phyloP scores from a whole-genome alignment of 2,888 invertebrate species.

The Odontomyia ornata region DNA sequence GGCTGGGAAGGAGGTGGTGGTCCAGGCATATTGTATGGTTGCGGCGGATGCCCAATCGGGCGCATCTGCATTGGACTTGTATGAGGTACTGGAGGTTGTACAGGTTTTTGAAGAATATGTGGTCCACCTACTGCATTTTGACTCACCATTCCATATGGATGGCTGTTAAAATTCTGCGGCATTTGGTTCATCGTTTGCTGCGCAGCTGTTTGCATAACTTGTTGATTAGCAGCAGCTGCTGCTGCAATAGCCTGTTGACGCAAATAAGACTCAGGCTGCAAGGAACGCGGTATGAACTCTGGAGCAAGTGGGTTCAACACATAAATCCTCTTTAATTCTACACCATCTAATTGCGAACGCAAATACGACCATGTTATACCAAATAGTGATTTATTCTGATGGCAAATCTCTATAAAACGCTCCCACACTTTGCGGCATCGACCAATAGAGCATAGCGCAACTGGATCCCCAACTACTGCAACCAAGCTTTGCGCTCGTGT shows the following conservation, averaged over 20 bases:
- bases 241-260: slow-evolving; percentile 60
- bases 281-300: slow-evolving; percentile 77
- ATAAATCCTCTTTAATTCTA: slow-evolving; percentile 78
- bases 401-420: slow-evolving; percentile 76
- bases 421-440: slow-evolving; percentile 85
- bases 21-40: slow-evolving; percentile 56
- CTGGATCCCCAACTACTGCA: slow-evolving; percentile 85
- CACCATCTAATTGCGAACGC: slow-evolving; percentile 74
- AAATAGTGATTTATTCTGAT: slow-evolving; percentile 74
- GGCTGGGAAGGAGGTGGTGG: slow-evolving; percentile 47
- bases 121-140: slow-evolving; percentile 53
- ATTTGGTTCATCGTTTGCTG: slow-evolving; percentile 54
- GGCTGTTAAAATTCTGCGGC: slow-evolving; percentile 51
- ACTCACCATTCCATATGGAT: slow-evolving; percentile 57
- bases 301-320: slow-evolving; percentile 84
- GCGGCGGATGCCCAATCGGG: slow-evolving; percentile 51
- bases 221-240: slow-evolving; percentile 51
- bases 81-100: slow-evolving; percentile 52
- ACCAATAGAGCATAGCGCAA: slow-evolving; percentile 82
- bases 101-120: slow-evolving; percentile 53
- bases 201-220: slow-evolving; percentile 54
- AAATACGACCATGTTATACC: slow-evolving; percentile 77
- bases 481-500: slow-evolving; percentile 83
- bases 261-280: slow-evolving; percentile 65
- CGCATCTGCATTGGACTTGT: slow-evolving; percentile 54